Conservation (phyloP, 2,888 invertebrate genomes). For the Andrena haemorrhoa region DNA sequence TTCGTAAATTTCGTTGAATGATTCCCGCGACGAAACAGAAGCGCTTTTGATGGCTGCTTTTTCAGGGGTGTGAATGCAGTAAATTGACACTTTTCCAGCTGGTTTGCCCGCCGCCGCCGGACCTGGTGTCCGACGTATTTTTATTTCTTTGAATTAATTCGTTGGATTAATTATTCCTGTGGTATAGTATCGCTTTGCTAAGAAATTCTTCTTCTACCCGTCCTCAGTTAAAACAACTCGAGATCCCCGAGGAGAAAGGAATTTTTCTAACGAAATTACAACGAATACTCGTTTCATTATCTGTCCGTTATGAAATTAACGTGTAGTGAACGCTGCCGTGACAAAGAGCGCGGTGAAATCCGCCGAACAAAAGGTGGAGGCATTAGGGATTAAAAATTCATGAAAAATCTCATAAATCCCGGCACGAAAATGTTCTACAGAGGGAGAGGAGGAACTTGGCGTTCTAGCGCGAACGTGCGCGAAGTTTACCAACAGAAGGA, state of each 20-base stretch:
- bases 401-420: neutral
- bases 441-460: slow-evolving; percentile 4
- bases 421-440: neutral
- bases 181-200: too few species aligned
- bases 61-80: slow-evolving; percentile 28
- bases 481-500: slow-evolving; percentile 71
- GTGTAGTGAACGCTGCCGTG: too few species aligned
- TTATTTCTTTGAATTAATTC: slow-evolving; percentile 25
- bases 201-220: too few species aligned
- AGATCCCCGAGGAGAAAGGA: too few species aligned
- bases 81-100: slow-evolving; percentile 47
- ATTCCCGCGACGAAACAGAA: slow-evolving; percentile 37
- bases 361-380: neutral
- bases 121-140: neutral
- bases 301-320: too few species aligned
- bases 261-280: neutral
- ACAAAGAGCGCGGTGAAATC: neutral
- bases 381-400: neutral
- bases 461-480: slow-evolving; percentile 43
- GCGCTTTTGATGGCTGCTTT: slow-evolving; percentile 43
- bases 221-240: too few species aligned
- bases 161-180: neutral
- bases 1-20: slow-evolving; percentile 54
- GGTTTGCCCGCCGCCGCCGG: neutral
- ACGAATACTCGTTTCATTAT: neutral